Base-by-base conservation (phyloP, 2,797 vertebrate species). In the Heterohyrax brucei region DNA sequence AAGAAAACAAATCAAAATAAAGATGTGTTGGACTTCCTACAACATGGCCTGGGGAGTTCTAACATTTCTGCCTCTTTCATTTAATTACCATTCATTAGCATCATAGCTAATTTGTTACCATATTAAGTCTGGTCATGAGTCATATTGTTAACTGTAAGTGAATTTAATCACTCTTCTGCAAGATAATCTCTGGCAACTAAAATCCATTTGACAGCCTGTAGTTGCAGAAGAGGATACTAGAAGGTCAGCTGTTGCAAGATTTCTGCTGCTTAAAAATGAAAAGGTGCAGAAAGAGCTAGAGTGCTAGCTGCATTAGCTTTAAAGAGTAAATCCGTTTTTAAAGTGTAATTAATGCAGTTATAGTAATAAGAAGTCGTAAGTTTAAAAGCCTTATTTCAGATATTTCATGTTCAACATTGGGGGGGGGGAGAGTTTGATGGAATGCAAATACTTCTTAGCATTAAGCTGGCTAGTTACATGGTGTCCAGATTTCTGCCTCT, bases 81-180 rank as follows among this genome's bases (percentile, higher is more conserved):
- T 93, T 94, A 73, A 97, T 87, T 78, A 76, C n/a, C 19, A 44
- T 48, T 95, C 33, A 53, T 94, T 91, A 94, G 56, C 56, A 68
- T 93, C 53, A 13, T 8, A 24, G 61, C 68, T 95, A 87, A 64
- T 88, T 96, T 81, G 77, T 84, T 72, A 50, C 70, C 64, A 30
- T 46, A 87, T 85, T 30, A 56, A 87, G 91, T 95, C 87, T 92
- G 46, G 12, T n/a, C 48, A 66, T 68, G 53, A 96, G 72, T 95
- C 96, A 89, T 48, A 72, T 61, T 79, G 68, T 81, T 94, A 93
- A 75, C 94, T 94, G n/a, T 44, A 94, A 91, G 68, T 85, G 62
- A 84, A 95, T 92, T 87, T 80, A 87, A 93, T 96, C 76, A 72
- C 21, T 39, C 73, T 94, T 80, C 92, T 95, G 50, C 93, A 92